Base-by-base conservation (phyloP, 2,888 invertebrate species). In the Myathropa florea region DNA sequence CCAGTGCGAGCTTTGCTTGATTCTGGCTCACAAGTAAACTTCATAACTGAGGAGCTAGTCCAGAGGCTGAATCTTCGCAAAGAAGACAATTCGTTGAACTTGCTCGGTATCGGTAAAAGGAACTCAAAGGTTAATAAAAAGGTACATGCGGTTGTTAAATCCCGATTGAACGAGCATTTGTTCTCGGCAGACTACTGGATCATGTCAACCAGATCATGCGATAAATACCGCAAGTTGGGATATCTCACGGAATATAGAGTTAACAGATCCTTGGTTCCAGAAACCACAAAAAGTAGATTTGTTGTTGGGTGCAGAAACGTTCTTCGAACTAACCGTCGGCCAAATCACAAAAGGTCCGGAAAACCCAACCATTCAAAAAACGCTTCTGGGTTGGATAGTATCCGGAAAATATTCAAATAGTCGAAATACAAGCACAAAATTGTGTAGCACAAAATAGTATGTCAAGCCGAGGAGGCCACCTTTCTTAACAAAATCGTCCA, bases 211-310 rank as follows among this genome's bases (percentile, higher is more conserved):
- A 23, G 60, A 68, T 59, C 59, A 65, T 61, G 21, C 60, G n/a
- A 57, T 57, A 57, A 24, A 57, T 2, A 36, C 33, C 7, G 53
- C 28, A 14, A 63, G 26, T 23, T 83, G 82, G 85, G 76, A 78
- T 26, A 46, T 83, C 3, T 83, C 72, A 0, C 0, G 2, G 1
- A 81, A 88, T 75, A 72, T 88, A 14, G 57, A 83, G 7, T 46
- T 81, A 21, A 81, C 75, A 10, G 85, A 86, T 73, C 83, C 83
- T 14, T 55, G 68, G 6, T 80, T 83, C 53, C n/a, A 55, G 1
- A 85, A 78, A n/a, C 75, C 80, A 21, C 61, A 83, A 46, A 71
- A 57, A 67, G n/a, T 71, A 10, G 61, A 81, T 30, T 46, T 84
- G 26, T 21, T 70, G 55, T 46, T 84, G 53, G 75, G 85, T 26